Base-by-base conservation (phyloP, 2,113 vertebrate genomes). In the Podarcis cretensis region DNA sequence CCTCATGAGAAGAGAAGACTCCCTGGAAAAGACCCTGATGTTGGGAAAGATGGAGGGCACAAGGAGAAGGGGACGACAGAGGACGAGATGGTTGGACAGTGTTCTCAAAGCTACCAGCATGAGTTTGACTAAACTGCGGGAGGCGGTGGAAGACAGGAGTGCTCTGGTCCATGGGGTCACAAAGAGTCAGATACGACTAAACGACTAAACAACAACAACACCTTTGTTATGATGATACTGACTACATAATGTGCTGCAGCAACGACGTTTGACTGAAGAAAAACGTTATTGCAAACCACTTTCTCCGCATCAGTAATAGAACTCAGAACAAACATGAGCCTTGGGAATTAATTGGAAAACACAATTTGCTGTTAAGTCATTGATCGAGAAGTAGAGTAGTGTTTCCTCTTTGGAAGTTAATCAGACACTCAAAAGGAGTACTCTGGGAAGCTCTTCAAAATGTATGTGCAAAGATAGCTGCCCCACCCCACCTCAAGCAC, bases 371-470 rank as follows among this genome's bases (percentile, higher is more conserved):
- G 89, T 95, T 95, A 93, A 94, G 92, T 85, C 93, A 96, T 91
- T 95, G 94, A 97, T 97, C 95, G 75, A 93, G 93, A 94, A 95
- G 92, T 91, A 91, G 89, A 93, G 91, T 75, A 14, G 86, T 91
- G 95, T 95, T 91, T 92, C 92, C 86, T 96, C 94, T 87, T 48
- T 43, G 81, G 96, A 96, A 96, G 94, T 93, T 96, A 96, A 97
- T 96, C 95, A 95, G 95, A 96, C 93, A 93, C 92, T 92, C 89
- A 95, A 91, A 78, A 95, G 91, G 93, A 95, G 95, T 87, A 92
- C 93, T 96, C 93, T 86, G 89, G 93, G 96, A 96, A 96, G 95
- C 95, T 95, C 90, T 96, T 91, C 93, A 90, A 96, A 83, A 89
- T 77, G 81, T 92, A 88, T 90, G 92, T 93, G 87, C 94, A 95